Evolutionary conservation across 1,140 invertebrate genomes (phyloP).

Genomic region (Lepidostoma basale): DNA sequence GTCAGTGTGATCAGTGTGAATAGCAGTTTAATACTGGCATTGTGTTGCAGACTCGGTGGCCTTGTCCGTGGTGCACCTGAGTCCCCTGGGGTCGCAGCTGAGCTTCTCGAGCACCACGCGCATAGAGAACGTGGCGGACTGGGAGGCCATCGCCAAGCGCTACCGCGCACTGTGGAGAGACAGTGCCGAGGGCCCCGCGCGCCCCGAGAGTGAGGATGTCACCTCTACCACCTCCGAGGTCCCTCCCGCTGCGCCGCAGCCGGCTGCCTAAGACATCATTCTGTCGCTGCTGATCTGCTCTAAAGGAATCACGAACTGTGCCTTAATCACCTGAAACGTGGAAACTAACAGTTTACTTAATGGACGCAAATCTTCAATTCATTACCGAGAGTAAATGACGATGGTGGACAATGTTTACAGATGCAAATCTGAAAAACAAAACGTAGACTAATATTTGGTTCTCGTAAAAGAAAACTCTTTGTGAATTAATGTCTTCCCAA

Average conservation of each 20-base stretch:
- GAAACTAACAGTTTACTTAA: no score
- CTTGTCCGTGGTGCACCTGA: slow-evolving; percentile 76
- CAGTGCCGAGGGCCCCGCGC: slow-evolving; percentile 63
- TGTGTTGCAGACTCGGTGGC: slow-evolving; percentile 71
- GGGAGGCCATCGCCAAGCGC: slow-evolving; percentile 87
- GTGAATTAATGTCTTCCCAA: no score
- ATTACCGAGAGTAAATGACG: no score
- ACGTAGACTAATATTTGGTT: no score
- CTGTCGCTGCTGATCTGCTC: no score
- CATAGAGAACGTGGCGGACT: slow-evolving; percentile 90
- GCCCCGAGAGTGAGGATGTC: slow-evolving; percentile 58
- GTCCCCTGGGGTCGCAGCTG: slow-evolving; percentile 80
- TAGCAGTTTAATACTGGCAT: slow-evolving; percentile 8
- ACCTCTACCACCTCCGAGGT: slow-evolving; percentile 54
- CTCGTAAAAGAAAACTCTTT: no score
- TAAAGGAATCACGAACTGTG: no score
- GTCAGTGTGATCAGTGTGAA: neutral
- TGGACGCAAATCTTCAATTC: no score
- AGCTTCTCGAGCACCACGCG: slow-evolving; percentile 76
- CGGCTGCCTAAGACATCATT: no score
- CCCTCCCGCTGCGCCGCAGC: slow-evolving; percentile 51
- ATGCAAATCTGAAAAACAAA: no score
- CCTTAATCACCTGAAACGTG: no score
- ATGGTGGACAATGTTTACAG: no score
- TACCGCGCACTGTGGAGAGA: slow-evolving; percentile 82